Evolutionary conservation across 2,113 vertebrate genomes (phyloP), one percentile per base, ranked within the genome.

Genomic region (Platysternon megacephalum): DNA sequence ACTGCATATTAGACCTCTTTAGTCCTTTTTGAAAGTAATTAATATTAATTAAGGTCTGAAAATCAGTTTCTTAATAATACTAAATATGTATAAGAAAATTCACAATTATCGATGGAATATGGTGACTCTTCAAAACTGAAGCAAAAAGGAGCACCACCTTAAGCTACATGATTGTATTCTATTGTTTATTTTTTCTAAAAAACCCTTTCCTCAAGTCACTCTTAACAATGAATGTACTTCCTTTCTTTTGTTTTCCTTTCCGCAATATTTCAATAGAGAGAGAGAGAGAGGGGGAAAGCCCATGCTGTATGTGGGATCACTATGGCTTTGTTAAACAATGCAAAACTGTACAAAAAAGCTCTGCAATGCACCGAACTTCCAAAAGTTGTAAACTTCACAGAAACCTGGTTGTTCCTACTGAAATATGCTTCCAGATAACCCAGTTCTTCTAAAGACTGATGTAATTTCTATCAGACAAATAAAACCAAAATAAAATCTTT

Each of bases 191-290:
- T 44, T 48, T 48, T 48, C 3, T 44, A 44, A 44, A 11, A 39
- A 89, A 96, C 95, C 95, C 92, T 93, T 90, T 82, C 94, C 98
- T 97, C 80, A 61, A 97, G 97, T 98, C 91, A 93, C 72, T 86
- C 79, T 82, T 85, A 32, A 94, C 93, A 22, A 87, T 98, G 97
- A 97, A 95, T 97, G 96, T 90, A 93, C 94, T 98, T 98, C 98
- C 98, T 98, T 96, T 97, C 95, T 97, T 98, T 98, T 98, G 98
- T 98, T 98, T 97, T 97, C 94, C 90, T 81, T 97, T 98, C 97
- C 93, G 86, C 97, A 97, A 26, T 96, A 94, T 97, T 98, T 97
- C 96, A 93, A 21, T 94, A 94, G 95, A 91, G 97, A 97, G 86
- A 81, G 86, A 48, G 80, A 28, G 51, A 84, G 95, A 95, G 93